phyloP scores from a whole-genome alignment of 2,888 invertebrate species.

The Autographa pulchrina region DNA sequence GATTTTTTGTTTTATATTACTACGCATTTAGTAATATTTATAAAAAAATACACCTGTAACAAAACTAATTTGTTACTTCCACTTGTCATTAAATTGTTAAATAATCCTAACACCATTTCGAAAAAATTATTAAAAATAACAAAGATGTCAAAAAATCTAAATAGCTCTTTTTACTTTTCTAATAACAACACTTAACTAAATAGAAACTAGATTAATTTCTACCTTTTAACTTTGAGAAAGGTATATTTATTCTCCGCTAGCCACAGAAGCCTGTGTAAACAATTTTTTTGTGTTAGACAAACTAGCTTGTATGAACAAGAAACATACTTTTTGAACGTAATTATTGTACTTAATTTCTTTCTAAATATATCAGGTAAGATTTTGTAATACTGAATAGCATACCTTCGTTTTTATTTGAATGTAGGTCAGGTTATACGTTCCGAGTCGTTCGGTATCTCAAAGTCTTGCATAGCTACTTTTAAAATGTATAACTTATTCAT shows the following conservation, averaged over 20 bases:
- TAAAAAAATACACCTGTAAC: too few species aligned
- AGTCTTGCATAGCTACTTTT: too few species aligned
- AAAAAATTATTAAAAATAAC: background rate
- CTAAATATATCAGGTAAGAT: slow-evolving; percentile 9
- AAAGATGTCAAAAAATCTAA: background rate
- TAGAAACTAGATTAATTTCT: background rate
- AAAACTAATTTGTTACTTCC: too few species aligned
- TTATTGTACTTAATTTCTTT: slow-evolving; percentile 19
- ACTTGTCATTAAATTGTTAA: too few species aligned
- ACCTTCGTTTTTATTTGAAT: background rate
- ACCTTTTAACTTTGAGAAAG: background rate
- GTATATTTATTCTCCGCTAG: background rate
- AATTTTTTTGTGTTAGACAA: background rate
- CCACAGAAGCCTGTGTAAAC: slow-evolving; percentile 1
- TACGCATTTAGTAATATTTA: too few species aligned
- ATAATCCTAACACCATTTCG: too few species aligned
- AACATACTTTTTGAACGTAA: background rate
- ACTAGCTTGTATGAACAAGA: background rate
- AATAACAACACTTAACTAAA: background rate
- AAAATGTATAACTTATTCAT: too few species aligned
- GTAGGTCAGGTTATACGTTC: background rate
- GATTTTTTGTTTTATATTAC: too few species aligned
- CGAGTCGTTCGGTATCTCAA: too few species aligned
- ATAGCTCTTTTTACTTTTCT: background rate
- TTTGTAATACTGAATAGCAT: background rate